Base-by-base conservation (phyloP, 2,113 vertebrate genomes). In the Corythornis cristatus region DNA sequence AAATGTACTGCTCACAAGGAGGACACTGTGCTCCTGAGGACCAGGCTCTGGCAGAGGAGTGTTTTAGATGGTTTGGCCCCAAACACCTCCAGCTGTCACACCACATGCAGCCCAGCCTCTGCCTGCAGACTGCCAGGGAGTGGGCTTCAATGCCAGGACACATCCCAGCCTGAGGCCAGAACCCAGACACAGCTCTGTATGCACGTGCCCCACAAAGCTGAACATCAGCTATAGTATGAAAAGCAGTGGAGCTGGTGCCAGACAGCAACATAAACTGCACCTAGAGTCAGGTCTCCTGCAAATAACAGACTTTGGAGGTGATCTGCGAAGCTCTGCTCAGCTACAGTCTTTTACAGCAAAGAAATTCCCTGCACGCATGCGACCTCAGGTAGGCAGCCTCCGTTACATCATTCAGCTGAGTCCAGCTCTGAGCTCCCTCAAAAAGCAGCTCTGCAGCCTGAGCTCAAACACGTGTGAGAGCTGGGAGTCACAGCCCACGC, bases 401-500 rank as follows among this genome's bases (percentile, higher is more conserved):
- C 0, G 12, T 40, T 56, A 21, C 13, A 13, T 33, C 42, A 9
- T 33, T 23, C 28, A 2, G 2, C 0, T 0, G 40, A 85, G 50
- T 8, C 35, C 62, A 70, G 82, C 50, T 79, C 61, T 0, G 0
- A 79, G 46, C 31, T 86, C 76, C 19, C 65, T 43, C 14, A 1
- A 43, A 81, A 64, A 86, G 12, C 77, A 74, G 0, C n/a, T 70
- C 79, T 6, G 2, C 42, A 58, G 53, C 25, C 5, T 3, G 1
- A 2, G 53, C 86, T 70, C 0, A 0, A 51, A 33, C 25, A 29
- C 0, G 0, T 5, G 23, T 0, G 3, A 75, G 3, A 78, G 18
- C 21, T 16, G 35, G 40, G 51, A 83, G 37, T 45, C 19, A 28
- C 23, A 82, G 66, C 50, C 35, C 0, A 0, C 28, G 37, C 35